Percentiles rank a stretch among this genome's conserved stretches.
phyloP scores from a whole-genome alignment of 2,113 vertebrate genomes.

The Chionomys nivalis region DNA sequence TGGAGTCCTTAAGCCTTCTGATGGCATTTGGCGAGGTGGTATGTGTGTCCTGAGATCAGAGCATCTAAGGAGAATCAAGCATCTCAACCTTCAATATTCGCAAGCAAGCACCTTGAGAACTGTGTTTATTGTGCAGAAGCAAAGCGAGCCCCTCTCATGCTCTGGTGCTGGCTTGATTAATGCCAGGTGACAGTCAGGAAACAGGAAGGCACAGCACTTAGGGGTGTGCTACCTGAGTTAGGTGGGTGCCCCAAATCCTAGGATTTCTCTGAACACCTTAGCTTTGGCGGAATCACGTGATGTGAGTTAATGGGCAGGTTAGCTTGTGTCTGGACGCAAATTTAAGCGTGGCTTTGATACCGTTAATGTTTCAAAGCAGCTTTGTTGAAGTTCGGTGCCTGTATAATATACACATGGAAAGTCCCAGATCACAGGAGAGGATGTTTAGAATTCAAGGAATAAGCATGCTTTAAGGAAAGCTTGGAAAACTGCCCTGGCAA shows the following conservation, averaged over 20 bases:
- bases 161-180: conserved; percentile 83
- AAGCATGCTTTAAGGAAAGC: conserved; percentile 68
- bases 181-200: conserved; percentile 83
- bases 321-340: conserved; percentile 69
- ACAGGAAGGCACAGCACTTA: conserved; percentile 78
- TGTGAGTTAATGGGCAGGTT: conserved; percentile 62
- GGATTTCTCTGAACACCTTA: conserved; percentile 79
- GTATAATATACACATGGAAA: conserved; percentile 43
- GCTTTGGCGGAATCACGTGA: conserved; percentile 72
- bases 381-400: conserved; percentile 70
- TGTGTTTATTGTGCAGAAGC: conserved; percentile 84
- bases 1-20: conserved; percentile 67
- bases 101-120: conserved; percentile 88
- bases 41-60: conserved; percentile 89
- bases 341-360: conserved; percentile 73
- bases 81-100: conserved; percentile 94
- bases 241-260: conserved; percentile 75
- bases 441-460: conserved; percentile 69
- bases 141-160: conserved; percentile 73
- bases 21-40: conserved; percentile 87
- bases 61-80: conserved; percentile 87
- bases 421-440: conserved; percentile 72
- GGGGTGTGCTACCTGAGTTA: conserved; percentile 76
- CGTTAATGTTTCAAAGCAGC: conserved; percentile 74
- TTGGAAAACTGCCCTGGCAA: conserved; percentile 50